These are phyloP conservation scores for Eidolon dupreanum DNA, from an alignment of 2,797 vertebrate genomes.

Conservation along the genomic window DNA sequence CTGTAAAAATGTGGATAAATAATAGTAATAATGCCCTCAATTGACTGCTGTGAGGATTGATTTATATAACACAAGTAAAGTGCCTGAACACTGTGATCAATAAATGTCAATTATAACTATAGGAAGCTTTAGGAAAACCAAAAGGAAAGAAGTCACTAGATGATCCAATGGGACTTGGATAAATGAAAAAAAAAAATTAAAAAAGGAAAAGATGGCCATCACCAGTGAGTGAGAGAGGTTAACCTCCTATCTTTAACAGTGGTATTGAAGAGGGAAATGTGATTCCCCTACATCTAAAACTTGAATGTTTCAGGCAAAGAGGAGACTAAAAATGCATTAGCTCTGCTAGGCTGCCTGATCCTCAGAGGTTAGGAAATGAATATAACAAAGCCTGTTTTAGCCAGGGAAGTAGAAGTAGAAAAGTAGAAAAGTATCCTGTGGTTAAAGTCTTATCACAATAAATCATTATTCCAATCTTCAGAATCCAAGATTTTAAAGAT, in stretches of 20 bases:
- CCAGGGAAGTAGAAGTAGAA: not conserved
- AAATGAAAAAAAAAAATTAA: not conserved
- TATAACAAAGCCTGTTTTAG: not conserved
- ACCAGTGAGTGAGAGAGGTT: not conserved
- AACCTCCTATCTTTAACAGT: not conserved
- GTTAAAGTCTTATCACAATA: not conserved
- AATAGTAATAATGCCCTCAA: not conserved
- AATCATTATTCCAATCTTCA: not conserved
- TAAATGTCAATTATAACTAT: not conserved
- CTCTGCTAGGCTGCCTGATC: not conserved
- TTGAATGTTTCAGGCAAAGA: not conserved
- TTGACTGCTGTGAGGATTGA: not conserved
- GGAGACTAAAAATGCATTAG: not conserved
- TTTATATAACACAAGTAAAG: not conserved
- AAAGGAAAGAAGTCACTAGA: conserved; percentile 31
- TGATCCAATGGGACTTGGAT: not conserved
- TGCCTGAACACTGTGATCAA: not conserved
- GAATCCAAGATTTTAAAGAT: conserved; percentile 19
- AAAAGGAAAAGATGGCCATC: not conserved
- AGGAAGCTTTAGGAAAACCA: not conserved
- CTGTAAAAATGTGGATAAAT: not conserved
- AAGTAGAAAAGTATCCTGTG: not conserved
- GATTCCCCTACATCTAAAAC: not conserved
- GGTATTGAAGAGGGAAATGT: not conserved
- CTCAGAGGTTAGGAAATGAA: not conserved